Evolutionary conservation across 2,113 vertebrate species (phyloP), one percentile per base, ranked within the genome.

Genomic region (Romanogobio albipinnatus): DNA sequence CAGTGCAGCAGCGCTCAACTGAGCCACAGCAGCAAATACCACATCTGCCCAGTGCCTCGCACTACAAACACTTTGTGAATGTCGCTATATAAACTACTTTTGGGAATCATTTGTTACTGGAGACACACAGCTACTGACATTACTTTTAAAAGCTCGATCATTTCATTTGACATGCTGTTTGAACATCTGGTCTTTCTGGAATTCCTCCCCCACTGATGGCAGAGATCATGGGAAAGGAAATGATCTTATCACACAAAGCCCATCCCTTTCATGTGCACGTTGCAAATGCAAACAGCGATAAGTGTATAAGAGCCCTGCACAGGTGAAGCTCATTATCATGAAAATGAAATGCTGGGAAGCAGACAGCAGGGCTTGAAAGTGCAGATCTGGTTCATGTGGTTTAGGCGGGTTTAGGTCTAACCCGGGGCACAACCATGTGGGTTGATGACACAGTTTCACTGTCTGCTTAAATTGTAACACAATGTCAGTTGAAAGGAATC

Each of bases 311-410:
- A 77, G 29, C 24, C 22, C 26, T 22, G 22, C 45, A 0, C 29
- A 71, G 62, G 68, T 43, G 73, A 71, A 49, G 29, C 43, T 43
- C 36, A 17, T 61, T 39, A 39, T 71, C 56, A 59, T 84, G 49
- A 76, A 73, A 66, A 39, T 56, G 17, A 75, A 53, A 79, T 56
- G 53, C 64, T 53, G 73, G 53, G 33, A 78, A 43, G 76, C 4
- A 59, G 56, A 76, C 78, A 22, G 29, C 14, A 26, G 47, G 13
- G 33, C 33, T 70, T 5, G 14, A 49, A 62, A 4, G 26, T 39
- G 62, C 64, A 76, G 73, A 47, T 66, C 9, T 33, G 24, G 53
- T 66, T 58, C 77, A 56, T 86, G 87, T 75, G 84, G 84, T 83
- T 88, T 39, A 24, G 43, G 51, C 76, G 29, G 70, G 61, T 15